Evolutionary conservation across 2,888 invertebrate genomes (phyloP).

Genomic region (Sialis fuliginosa): DNA sequence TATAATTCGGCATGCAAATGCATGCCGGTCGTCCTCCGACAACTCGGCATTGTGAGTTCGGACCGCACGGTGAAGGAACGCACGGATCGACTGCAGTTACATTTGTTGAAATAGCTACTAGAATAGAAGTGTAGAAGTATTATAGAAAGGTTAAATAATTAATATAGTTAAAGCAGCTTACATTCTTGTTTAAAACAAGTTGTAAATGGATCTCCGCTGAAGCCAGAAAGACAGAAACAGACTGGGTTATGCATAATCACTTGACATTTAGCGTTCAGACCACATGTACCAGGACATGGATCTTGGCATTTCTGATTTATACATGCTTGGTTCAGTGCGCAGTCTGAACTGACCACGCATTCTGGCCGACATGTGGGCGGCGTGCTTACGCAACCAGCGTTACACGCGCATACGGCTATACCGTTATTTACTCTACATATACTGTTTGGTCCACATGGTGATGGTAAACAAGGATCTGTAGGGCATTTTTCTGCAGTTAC

Average conservation of each 20-base stretch:
- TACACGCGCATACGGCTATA: constrained; percentile 68
- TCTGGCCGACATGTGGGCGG: constrained; percentile 69
- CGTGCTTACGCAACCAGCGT: constrained; percentile 52
- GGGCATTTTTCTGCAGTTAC: constrained; percentile 17
- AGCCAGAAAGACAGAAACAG: constrained; percentile 64
- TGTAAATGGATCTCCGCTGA: constrained; percentile 64
- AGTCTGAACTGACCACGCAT: constrained; percentile 70
- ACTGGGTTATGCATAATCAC: constrained; percentile 75
- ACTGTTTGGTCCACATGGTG: constrained; percentile 73
- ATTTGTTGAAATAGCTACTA: constrained; percentile 7
- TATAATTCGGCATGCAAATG: constrained; percentile 29
- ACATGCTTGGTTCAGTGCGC: constrained; percentile 62
- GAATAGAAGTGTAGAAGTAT: not conserved
- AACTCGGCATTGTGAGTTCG: constrained; percentile 33
- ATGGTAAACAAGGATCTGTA: constrained; percentile 52
- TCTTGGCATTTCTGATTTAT: constrained; percentile 63
- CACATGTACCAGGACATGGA: constrained; percentile 68
- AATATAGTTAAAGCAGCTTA: constrained; percentile 23
- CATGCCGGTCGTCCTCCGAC: constrained; percentile 28
- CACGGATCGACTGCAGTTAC: constrained; percentile 35
- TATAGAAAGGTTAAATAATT: not conserved
- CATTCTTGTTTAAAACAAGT: constrained; percentile 45
- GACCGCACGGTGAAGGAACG: constrained; percentile 55
- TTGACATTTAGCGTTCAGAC: constrained; percentile 63
- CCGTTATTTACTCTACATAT: constrained; percentile 57